A percentile compares a stretch with the other conserved stretches of the same genome.
phyloP scores from a whole-genome alignment of 2,888 invertebrate genomes.

The Plebejus anna region DNA sequence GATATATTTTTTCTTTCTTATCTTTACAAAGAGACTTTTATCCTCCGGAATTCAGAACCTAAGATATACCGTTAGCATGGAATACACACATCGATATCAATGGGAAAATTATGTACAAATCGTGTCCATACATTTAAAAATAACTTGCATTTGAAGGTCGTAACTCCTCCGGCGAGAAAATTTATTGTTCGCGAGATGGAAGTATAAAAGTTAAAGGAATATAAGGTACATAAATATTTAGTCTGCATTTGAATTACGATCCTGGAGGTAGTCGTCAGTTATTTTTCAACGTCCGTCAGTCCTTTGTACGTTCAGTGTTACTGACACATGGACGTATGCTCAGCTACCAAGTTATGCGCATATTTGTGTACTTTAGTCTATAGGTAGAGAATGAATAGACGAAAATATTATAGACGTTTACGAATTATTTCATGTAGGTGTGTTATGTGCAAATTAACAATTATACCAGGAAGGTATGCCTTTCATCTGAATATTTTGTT shows the following conservation, averaged over 20 bases:
- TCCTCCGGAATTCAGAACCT: background rate
- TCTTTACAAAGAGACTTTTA: background rate
- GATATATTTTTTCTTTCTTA: background rate
- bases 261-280: constrained; percentile 52
- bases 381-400: too few relatives aligned
- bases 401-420: constrained; percentile 29
- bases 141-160: constrained; percentile 40
- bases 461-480: too few relatives aligned
- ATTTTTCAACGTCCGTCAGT: constrained; percentile 63
- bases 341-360: constrained; percentile 45
- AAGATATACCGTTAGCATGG: background rate
- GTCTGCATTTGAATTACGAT: constrained; percentile 55
- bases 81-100: background rate
- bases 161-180: constrained; percentile 32
- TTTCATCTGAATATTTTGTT: too few relatives aligned
- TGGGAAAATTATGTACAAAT: constrained; percentile 32
- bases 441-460: too few relatives aligned
- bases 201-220: constrained; percentile 49
- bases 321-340: constrained; percentile 43
- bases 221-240: constrained; percentile 57
- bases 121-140: constrained; percentile 36
- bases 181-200: constrained; percentile 48
- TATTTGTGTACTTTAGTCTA: constrained; percentile 39
- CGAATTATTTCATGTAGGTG: background rate
- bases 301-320: constrained; percentile 45